Evolutionary conservation across 1,140 invertebrate genomes (phyloP).

Genomic region (Drosophila athabasca): DNA sequence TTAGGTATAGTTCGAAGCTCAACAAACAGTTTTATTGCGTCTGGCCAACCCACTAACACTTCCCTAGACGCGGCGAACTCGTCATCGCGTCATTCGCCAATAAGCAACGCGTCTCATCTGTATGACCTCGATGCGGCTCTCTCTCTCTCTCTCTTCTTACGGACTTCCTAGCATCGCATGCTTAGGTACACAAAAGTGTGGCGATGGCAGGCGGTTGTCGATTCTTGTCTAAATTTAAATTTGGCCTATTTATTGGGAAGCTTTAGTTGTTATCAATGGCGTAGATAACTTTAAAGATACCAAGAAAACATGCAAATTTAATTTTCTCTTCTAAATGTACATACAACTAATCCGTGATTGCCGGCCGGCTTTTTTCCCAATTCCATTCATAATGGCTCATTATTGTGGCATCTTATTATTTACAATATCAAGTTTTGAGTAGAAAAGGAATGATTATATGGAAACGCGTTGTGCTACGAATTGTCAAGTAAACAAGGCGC

Average conservation of each 20-base stretch:
- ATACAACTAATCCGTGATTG: no score
- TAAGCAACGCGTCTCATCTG: neutral
- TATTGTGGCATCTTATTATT: no score
- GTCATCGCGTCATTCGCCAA: no score
- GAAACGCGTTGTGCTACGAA: neutral
- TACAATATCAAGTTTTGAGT: neutral
- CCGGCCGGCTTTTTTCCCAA: no score
- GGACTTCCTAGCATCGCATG: neutral
- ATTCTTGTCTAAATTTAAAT: slow-evolving; percentile 74
- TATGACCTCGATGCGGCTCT: neutral
- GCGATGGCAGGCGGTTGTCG: neutral
- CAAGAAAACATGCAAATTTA: slow-evolving; percentile 28
- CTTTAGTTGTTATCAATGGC: slow-evolving; percentile 76
- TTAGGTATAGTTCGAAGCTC: no score
- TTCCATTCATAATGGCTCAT: no score
- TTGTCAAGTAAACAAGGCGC: slow-evolving; percentile 23
- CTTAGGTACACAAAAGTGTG: no score
- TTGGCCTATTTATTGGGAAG: slow-evolving; percentile 68
- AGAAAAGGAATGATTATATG: no score
- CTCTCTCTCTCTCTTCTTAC: neutral
- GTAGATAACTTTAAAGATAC: slow-evolving; percentile 60
- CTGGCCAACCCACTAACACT: no score
- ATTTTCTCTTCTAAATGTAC: slow-evolving; percentile 17
- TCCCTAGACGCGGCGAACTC: no score
- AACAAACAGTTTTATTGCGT: no score